Base-by-base conservation (phyloP, 2,797 vertebrate species). In the Clarias pachynema region DNA sequence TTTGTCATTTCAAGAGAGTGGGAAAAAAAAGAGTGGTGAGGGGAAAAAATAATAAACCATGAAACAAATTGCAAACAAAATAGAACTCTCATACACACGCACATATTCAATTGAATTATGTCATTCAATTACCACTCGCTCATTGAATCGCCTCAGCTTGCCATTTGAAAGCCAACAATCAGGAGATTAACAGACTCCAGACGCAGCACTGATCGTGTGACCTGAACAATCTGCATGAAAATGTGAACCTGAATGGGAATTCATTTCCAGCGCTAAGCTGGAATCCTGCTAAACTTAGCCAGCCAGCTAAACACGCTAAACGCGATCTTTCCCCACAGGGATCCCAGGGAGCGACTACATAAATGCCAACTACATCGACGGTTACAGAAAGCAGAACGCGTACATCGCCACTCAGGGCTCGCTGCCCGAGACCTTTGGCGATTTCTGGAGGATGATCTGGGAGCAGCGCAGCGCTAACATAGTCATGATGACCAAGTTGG, bases 381-480 rank as follows among this genome's bases (percentile, higher is more conserved):
- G 98, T 72, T 99, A 99, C 91, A 96, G 98, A 89, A 99, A 99
- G 86, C 98, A 99, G 92, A 99, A 99, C 7, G 98, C 98, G 9
- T 99, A 99, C 87, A 99, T 99, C 44, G 98, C 98, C 88, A 99
- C 98, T 0, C 98, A 99, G 89, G 98, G 98, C 2, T 93, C 98
- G 20, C 92, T 99, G 86, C 97, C 98, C 0, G 98, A 99, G 94
- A 99, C 98, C 0, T 99, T 99, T 56, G 97, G 98, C 29, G 98
- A 99, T 90, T 99, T 99, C 92, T 99, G 98, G 98, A 97, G 98
- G 91, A 99, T 99, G 98, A 97, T 99, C 90, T 99, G 98, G 98
- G 98, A 99, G 20, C 98, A 99, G 87, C 94, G 97, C 79, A 98
- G 97, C n/a, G 97, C 97, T 83, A 98, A 97, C 49, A 93, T 99